A percentile compares a stretch with the other conserved stretches of the same genome.
Conservation (phyloP, 2,797 vertebrate genomes). For the Danio tinwini region DNA sequence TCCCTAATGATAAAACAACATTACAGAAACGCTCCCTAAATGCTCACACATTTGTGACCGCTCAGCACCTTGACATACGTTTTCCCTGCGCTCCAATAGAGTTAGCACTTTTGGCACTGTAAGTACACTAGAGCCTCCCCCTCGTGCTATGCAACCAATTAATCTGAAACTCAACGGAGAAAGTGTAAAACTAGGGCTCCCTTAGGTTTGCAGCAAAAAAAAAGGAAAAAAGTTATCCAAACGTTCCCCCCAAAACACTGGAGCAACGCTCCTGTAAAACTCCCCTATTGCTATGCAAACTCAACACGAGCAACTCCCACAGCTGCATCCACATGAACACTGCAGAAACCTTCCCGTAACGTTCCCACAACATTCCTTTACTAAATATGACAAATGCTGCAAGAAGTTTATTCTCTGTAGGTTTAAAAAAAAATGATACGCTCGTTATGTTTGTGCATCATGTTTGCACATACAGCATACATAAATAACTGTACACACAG, state of each 20-base stretch:
- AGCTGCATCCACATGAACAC: background rate
- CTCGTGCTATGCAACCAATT: slow-evolving; percentile 43
- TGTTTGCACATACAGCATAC: background rate
- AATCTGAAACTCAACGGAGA: slow-evolving; percentile 19
- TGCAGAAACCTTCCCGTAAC: slow-evolving; percentile 25
- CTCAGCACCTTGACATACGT: slow-evolving; percentile 6
- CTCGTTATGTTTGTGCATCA: slow-evolving; percentile 1
- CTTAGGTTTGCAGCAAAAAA: slow-evolving; percentile 28
- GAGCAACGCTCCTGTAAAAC: slow-evolving; percentile 7
- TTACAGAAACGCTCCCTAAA: background rate
- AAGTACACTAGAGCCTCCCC: slow-evolving; percentile 18
- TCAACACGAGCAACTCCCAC: slow-evolving; percentile 22
- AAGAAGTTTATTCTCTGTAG: background rate
- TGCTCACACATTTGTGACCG: background rate
- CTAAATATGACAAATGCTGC: slow-evolving; percentile 16
- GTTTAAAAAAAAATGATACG: background rate
- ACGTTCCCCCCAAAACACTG: slow-evolving; percentile 19
- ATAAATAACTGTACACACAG: background rate
- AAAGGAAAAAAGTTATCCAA: slow-evolving; percentile 13
- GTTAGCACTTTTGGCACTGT: slow-evolving; percentile 12
- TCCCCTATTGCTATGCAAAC: slow-evolving; percentile 36
- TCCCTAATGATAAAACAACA: slow-evolving; percentile 6
- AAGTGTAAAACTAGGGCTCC: slow-evolving; percentile 6
- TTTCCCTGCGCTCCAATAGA: slow-evolving; percentile 30
- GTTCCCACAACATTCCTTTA: slow-evolving; percentile 11